These are phyloP conservation scores for Drosophila ambigua DNA, from an alignment of 1,140 invertebrate genomes.

Conservation along the genomic window DNA sequence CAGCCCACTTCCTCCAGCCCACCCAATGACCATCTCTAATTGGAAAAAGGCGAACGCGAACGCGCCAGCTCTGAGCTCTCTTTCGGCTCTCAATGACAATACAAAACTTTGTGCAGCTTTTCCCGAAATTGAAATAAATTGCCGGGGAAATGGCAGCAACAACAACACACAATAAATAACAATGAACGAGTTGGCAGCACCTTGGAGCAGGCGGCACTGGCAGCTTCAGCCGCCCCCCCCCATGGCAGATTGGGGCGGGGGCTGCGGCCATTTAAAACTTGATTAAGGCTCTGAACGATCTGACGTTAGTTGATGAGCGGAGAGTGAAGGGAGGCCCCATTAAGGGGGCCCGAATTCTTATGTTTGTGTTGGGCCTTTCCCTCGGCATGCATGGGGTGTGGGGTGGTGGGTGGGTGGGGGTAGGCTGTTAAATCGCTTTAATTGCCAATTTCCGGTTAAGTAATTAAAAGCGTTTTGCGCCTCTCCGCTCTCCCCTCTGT, in stretches of 20 bases:
- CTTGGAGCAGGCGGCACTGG: conserved; percentile 11
- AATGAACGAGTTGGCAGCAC: conserved; percentile 78
- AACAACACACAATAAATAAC: conserved; percentile 80
- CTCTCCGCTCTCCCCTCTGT: background rate
- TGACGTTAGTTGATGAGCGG: conserved; percentile 28
- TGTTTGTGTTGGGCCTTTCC: conserved; percentile 26
- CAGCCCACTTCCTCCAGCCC: background rate
- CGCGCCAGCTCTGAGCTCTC: conserved; percentile 17
- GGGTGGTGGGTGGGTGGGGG: no score
- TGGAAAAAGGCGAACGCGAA: conserved; percentile 72
- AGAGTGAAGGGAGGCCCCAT: background rate
- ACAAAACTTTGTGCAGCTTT: conserved; percentile 63
- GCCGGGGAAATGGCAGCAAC: conserved; percentile 21
- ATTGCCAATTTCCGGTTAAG: conserved; percentile 82
- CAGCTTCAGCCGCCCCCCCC: background rate
- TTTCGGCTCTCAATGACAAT: conserved; percentile 67
- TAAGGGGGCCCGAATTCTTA: conserved; percentile 15
- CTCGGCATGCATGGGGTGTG: conserved; percentile 42
- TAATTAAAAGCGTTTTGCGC: conserved; percentile 77
- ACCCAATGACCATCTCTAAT: conserved; percentile 55
- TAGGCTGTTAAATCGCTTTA: conserved; percentile 78
- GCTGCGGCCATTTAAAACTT: conserved; percentile 72
- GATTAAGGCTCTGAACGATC: conserved; percentile 65
- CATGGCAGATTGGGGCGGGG: no score
- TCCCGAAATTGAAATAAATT: conserved; percentile 81